Base-by-base conservation (phyloP, 2,888 invertebrate species). In the Cheilosia soror region DNA sequence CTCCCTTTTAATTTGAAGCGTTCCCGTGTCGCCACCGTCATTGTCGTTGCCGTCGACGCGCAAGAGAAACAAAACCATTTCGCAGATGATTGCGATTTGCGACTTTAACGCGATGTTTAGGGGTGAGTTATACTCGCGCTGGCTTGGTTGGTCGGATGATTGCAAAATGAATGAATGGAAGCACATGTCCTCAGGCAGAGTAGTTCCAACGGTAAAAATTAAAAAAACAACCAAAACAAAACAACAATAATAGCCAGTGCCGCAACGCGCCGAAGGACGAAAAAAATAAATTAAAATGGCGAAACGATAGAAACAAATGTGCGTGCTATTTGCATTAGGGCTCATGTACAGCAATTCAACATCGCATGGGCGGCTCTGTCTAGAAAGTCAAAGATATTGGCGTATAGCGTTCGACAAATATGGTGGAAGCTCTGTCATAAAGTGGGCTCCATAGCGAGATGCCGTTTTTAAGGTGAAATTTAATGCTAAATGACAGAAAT, bases 1-100 rank as follows among this genome's bases (percentile, higher is more conserved):
- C 57, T 69, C 84, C 58, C 81, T 85, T 81, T 85, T 85, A 85
- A 85, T 85, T 85, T 85, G 85, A 87, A 83, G 75, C 51, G 76
- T 83, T 87, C 83, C 86, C 83, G 79, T 83, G 83, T 83, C 87
- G 78, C 85, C 85, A 85, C 81, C 84, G 79, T 84, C 84, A 75
- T 84, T 84, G 75, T 76, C 66, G 72, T 83, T 58, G 37, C 60
- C 47, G 63, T 75, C 49, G 51, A 27, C 29, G 66, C 68, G 84
- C 75, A 37, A 81, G 72, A 81, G 76, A 81, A 81, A 85, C 85
- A 81, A 81, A 85, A 85, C 85, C 85, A 81, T 85, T 81, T 81
- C 76, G 85, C 85, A 85, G 85, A 85, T 85, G 85, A 85, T 85
- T 85, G 85, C 85, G 81, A 85, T 85, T 85, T 81, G 85, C 81